These are phyloP conservation scores for Apis dorsata DNA, from an alignment of 1,140 invertebrate genomes.

Conservation along the genomic window DNA sequence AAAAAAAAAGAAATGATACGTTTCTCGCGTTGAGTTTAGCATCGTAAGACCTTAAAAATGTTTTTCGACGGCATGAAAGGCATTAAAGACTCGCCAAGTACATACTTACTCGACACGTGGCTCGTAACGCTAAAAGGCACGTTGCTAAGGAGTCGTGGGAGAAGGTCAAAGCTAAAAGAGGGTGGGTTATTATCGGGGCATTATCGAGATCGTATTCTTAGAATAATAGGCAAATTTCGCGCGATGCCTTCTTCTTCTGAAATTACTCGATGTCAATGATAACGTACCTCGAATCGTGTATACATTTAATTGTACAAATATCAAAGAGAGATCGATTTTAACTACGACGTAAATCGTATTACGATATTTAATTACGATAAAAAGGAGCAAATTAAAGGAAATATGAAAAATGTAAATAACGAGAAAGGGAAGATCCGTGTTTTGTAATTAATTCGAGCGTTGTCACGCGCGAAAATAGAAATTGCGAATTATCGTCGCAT, in stretches of 20 bases:
- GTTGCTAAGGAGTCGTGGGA: background rate
- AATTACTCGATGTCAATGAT: background rate
- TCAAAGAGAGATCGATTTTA: too few species aligned
- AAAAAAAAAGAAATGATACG: too few species aligned
- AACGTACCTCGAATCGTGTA: too few species aligned
- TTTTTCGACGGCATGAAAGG: background rate
- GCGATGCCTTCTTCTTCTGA: background rate
- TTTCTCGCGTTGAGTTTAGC: too few species aligned
- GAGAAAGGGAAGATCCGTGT: too few species aligned
- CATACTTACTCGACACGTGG: background rate
- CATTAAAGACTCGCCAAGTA: background rate
- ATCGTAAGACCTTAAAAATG: background rate
- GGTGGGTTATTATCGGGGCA: background rate
- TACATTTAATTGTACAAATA: too few species aligned
- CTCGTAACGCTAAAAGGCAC: slow-evolving; percentile 16
- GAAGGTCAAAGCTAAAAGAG: slow-evolving; percentile 32
- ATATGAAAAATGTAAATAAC: too few species aligned
- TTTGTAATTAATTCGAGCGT: background rate
- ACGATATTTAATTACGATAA: too few species aligned
- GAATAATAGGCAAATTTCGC: slow-evolving; percentile 1
- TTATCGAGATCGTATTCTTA: slow-evolving; percentile 15
- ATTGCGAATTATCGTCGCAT: background rate
- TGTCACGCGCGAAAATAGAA: background rate
- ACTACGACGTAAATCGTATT: too few species aligned
- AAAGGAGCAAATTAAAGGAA: too few species aligned